Evolutionary conservation across 2,888 invertebrate genomes (phyloP).

Genomic region (Bursaphelenchus okinawaensis): DNA sequence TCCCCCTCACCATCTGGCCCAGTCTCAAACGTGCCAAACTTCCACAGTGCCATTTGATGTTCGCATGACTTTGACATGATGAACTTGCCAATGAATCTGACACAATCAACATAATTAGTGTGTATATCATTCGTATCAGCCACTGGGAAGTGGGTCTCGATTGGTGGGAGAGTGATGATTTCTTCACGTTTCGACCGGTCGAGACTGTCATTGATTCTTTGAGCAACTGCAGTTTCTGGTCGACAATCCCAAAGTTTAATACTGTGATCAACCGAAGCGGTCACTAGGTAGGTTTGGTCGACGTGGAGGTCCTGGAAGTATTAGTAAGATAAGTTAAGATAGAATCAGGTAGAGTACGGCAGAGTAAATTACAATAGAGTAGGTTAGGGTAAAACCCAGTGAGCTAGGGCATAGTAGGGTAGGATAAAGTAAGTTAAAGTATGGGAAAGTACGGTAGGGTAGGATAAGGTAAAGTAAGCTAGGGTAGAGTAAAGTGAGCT

Average conservation of each 20-base stretch:
- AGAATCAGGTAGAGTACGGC: too few species aligned
- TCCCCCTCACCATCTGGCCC: constrained; percentile 24
- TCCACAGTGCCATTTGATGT: constrained; percentile 32
- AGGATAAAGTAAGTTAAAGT: too few species aligned
- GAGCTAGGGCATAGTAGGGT: too few species aligned
- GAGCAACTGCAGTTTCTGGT: constrained; percentile 19
- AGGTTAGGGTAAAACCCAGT: too few species aligned
- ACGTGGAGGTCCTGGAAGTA: constrained; percentile 37
- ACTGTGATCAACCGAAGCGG: constrained; percentile 92
- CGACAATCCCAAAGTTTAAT: constrained; percentile 23
- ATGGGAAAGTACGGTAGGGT: too few species aligned
- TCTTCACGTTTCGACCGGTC: not conserved
- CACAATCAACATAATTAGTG: constrained; percentile 96
- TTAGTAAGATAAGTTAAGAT: not conserved
- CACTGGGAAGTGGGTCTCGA: constrained; percentile 20
- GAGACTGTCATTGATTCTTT: constrained; percentile 15
- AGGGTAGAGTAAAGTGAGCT: too few species aligned
- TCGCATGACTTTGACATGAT: constrained; percentile 71
- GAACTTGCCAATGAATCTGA: constrained; percentile 89
- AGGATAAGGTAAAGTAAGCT: too few species aligned
- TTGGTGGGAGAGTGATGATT: not conserved
- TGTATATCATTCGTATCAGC: constrained; percentile 91
- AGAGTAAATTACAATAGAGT: too few species aligned
- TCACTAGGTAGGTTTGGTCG: constrained; percentile 74
- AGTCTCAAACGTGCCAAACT: constrained; percentile 39